Percentiles rank a stretch among this genome's conserved stretches.
Conservation (phyloP, 1,140 invertebrate genomes). For the Hylaeus volcanicus region DNA sequence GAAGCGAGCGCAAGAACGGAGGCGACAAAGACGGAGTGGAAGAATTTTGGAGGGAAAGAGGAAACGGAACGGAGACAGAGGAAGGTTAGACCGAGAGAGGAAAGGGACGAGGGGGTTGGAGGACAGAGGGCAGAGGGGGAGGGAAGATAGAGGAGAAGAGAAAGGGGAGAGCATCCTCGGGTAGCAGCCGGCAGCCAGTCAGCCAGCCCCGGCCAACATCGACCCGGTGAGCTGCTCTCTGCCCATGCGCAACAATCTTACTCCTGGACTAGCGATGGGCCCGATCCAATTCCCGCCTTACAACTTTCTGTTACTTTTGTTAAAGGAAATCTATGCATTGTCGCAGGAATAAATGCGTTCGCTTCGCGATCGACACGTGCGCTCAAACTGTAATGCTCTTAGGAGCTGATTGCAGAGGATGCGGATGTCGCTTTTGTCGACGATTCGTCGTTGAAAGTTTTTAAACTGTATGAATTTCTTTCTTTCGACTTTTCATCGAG, state of each 20-base stretch:
- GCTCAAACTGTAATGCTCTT: not conserved
- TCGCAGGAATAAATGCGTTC: not conserved
- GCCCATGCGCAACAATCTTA: conserved; percentile 74
- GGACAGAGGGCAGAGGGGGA: conserved; percentile 22
- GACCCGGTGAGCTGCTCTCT: conserved; percentile 73
- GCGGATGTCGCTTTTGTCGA: too few species aligned
- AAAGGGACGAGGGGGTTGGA: not conserved
- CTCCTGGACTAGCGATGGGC: conserved; percentile 70
- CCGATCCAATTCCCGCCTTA: conserved; percentile 75
- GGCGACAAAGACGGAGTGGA: not conserved
- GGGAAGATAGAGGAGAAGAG: conserved; percentile 38
- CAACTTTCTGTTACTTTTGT: conserved; percentile 56
- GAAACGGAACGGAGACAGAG: conserved; percentile 20
- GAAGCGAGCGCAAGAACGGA: conserved; percentile 20
- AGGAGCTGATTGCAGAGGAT: not conserved
- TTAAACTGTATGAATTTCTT: not conserved
- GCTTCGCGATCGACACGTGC: not conserved
- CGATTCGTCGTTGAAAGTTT: not conserved
- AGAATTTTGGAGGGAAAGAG: conserved; percentile 34
- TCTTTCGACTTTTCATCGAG: not conserved
- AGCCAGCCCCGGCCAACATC: conserved; percentile 78
- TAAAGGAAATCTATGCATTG: conserved; percentile 11
- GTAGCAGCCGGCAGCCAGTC: conserved; percentile 66
- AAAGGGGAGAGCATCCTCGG: conserved; percentile 56
- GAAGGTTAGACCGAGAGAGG: conserved; percentile 7